phyloP scores from a whole-genome alignment of 2,113 vertebrate genomes.

The Burhinus oedicnemus region DNA sequence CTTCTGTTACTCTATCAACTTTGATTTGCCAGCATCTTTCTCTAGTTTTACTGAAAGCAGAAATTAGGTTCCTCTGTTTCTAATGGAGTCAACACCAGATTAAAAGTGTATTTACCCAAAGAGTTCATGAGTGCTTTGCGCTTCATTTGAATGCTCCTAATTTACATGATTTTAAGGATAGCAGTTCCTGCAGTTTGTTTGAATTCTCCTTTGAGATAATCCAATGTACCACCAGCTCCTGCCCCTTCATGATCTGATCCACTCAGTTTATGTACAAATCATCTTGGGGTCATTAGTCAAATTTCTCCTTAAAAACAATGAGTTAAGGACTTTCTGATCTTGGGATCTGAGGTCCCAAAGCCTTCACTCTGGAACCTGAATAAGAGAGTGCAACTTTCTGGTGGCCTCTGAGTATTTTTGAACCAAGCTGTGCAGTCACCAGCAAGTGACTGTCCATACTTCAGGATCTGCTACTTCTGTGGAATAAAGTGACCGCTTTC shows the following conservation, averaged over 20 bases:
- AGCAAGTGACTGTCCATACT: background rate
- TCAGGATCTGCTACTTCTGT: background rate
- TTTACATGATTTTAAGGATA: background rate
- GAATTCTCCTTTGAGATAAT: background rate
- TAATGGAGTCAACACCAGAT: background rate
- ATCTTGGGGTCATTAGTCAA: background rate
- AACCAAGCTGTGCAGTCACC: background rate
- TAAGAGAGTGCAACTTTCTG: background rate
- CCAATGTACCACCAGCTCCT: background rate
- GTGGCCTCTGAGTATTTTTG: background rate
- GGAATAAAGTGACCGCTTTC: background rate
- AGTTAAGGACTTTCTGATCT: background rate
- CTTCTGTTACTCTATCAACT: background rate
- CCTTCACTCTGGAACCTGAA: background rate
- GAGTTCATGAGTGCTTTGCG: background rate
- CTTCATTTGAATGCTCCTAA: background rate
- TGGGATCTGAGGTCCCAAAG: background rate
- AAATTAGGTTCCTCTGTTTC: background rate
- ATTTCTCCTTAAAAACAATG: background rate
- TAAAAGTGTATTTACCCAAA: background rate
- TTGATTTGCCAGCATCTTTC: constrained; percentile 10
- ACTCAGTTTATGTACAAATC: background rate
- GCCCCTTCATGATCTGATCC: background rate
- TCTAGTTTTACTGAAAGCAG: background rate
- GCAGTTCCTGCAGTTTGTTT: background rate